A percentile compares a stretch with the other conserved stretches of the same genome.
These are phyloP conservation scores for Horisme vitalbata DNA, from an alignment of 2,888 invertebrate species.

Conservation along the genomic window DNA sequence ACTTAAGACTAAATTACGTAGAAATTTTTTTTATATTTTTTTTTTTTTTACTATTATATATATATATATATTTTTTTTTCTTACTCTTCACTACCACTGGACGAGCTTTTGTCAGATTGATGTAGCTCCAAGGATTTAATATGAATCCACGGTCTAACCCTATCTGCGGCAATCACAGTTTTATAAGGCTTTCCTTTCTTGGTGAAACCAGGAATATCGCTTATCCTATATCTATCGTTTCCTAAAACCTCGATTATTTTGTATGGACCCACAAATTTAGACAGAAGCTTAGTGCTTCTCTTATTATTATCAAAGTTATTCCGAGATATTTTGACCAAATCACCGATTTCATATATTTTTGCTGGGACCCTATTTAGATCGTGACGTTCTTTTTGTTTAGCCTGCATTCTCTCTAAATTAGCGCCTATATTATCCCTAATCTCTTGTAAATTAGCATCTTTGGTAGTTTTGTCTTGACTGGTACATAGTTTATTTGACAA, in stretches of 20 bases:
- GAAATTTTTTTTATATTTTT: too few species aligned
- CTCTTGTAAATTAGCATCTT: too few species aligned
- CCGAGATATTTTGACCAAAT: constrained; percentile 29
- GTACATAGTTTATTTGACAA: too few species aligned
- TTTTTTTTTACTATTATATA: too few species aligned
- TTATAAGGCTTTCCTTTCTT: constrained; percentile 14
- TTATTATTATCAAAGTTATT: constrained; percentile 25
- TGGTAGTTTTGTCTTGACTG: too few species aligned
- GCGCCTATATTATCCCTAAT: not conserved
- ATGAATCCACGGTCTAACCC: constrained; percentile 30
- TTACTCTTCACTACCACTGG: not conserved
- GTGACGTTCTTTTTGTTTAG: not conserved
- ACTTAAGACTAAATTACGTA: too few species aligned
- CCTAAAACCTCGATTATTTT: constrained; percentile 24
- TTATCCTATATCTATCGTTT: constrained; percentile 28
- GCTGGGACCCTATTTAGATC: not conserved
- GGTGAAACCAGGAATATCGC: constrained; percentile 25
- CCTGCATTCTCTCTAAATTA: not conserved
- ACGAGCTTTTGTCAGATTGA: not conserved
- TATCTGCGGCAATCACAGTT: constrained; percentile 25
- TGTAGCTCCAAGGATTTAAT: constrained; percentile 14
- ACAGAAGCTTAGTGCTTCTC: constrained; percentile 30
- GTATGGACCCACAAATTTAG: constrained; percentile 32
- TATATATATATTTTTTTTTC: too few species aligned
- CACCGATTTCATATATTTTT: constrained; percentile 3